phyloP scores from a whole-genome alignment of 2,113 vertebrate genomes.

The Elanoides forficatus region DNA sequence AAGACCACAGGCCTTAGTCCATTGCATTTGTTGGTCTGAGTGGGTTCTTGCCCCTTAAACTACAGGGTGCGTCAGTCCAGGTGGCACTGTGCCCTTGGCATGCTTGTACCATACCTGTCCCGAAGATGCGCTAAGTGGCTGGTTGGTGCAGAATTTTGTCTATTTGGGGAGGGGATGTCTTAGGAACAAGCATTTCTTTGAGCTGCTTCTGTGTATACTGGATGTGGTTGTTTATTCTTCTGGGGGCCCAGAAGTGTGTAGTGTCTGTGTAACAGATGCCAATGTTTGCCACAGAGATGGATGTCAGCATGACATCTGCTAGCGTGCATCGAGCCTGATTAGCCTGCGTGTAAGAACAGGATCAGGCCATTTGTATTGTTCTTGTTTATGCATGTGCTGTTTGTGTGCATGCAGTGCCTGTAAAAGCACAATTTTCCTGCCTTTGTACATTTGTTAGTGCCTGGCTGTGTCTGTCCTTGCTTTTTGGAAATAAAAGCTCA shows the following conservation, averaged over 20 bases:
- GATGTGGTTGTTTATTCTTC: neutral
- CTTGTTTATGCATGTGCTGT: neutral
- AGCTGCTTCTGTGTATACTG: neutral
- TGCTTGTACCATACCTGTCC: neutral
- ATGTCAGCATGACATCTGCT: neutral
- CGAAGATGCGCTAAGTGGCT: accelerated
- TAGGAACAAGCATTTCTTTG: neutral
- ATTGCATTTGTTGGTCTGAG: neutral
- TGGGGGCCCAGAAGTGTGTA: neutral
- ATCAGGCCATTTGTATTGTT: neutral
- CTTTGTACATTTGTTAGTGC: neutral
- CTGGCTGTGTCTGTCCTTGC: neutral
- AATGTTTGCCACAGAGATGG: neutral
- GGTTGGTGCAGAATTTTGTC: neutral
- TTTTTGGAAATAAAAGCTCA: neutral
- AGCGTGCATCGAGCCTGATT: neutral
- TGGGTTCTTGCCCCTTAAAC: neutral
- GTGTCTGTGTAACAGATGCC: neutral
- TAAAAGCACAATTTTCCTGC: neutral
- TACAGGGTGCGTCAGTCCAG: neutral
- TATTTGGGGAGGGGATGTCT: neutral
- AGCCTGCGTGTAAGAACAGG: neutral
- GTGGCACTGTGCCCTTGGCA: neutral
- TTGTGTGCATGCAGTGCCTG: neutral
- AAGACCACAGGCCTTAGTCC: neutral